Percentiles rank a stretch among this genome's conserved stretches.
These are phyloP conservation scores for Acleris emargana DNA, from an alignment of 2,888 invertebrate genomes.

Conservation along the genomic window DNA sequence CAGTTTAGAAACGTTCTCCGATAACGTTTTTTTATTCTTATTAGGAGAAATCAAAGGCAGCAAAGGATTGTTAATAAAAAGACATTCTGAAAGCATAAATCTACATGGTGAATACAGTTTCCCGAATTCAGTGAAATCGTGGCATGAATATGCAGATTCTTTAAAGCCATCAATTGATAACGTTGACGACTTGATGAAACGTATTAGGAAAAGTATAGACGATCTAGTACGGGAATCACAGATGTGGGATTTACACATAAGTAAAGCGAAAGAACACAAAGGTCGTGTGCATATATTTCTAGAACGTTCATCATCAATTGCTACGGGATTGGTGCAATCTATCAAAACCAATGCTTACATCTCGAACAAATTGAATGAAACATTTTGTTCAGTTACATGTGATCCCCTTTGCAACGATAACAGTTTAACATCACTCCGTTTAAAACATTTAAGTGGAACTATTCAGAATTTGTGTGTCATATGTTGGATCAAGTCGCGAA, in stretches of 20 bases:
- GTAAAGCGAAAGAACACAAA: conserved; percentile 63
- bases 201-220: conserved; percentile 57
- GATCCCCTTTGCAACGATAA: conserved; percentile 55
- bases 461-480: conserved; percentile 60
- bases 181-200: conserved; percentile 52
- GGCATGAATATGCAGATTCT: conserved; percentile 70
- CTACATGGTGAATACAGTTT: conserved; percentile 87
- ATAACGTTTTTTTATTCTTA: conserved; percentile 54
- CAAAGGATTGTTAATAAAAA: conserved; percentile 74
- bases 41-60: conserved; percentile 45
- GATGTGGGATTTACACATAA: conserved; percentile 75
- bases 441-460: conserved; percentile 58
- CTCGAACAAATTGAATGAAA: conserved; percentile 45
- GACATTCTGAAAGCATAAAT: conserved; percentile 82
- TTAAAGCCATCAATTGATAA: conserved; percentile 38
- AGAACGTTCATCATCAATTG: conserved; percentile 64
- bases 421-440: conserved; percentile 60
- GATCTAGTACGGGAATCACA: conserved; percentile 68
- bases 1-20: conserved; percentile 50
- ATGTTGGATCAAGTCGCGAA: conserved; percentile 33
- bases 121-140: conserved; percentile 81
- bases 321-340: conserved; percentile 55
- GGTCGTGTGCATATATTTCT: conserved; percentile 80
- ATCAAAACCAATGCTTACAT: conserved; percentile 51
- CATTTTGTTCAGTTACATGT: conserved; percentile 45